Conservation (phyloP, 2,888 invertebrate species). For the Lymantria monacha region DNA sequence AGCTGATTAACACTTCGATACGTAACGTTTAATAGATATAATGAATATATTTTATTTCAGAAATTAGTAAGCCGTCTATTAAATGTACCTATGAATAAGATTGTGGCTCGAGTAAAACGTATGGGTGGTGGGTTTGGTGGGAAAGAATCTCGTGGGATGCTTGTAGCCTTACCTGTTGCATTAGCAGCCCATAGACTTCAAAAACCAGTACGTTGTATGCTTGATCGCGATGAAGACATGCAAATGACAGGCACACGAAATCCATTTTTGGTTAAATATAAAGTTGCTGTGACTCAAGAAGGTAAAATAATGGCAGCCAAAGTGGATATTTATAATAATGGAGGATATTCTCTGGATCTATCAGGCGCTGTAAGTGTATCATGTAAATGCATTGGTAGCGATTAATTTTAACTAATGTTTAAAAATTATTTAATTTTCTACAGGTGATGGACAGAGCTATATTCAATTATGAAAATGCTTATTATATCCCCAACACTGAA, state of each 20-base stretch:
- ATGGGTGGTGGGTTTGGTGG: conserved; percentile 95
- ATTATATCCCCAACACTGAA: conserved; percentile 87
- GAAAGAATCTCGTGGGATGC: conserved; percentile 86
- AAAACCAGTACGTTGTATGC: conserved; percentile 87
- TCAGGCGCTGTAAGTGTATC: conserved; percentile 82
- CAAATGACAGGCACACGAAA: conserved; percentile 89
- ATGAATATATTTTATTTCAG: no score
- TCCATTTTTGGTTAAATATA: conserved; percentile 89
- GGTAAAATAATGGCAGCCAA: conserved; percentile 86
- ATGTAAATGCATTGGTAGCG: not conserved
- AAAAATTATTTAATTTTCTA: conserved; percentile 4
- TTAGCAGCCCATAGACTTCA: conserved; percentile 88
- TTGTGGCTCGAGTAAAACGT: conserved; percentile 87
- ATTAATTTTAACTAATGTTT: not conserved
- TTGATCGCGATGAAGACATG: conserved; percentile 95
- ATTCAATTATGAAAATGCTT: conserved; percentile 91
- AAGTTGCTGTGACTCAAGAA: conserved; percentile 86
- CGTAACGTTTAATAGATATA: no score
- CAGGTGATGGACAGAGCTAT: conserved; percentile 91
- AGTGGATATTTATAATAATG: conserved; percentile 86
- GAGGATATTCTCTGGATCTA: conserved; percentile 88
- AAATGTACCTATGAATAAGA: conserved; percentile 84
- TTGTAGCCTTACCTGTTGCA: conserved; percentile 85
- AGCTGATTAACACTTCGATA: not conserved
- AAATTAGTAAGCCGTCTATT: no score